Evolutionary conservation across 2,888 invertebrate species (phyloP).

Genomic region (Danaus chrysippus): DNA sequence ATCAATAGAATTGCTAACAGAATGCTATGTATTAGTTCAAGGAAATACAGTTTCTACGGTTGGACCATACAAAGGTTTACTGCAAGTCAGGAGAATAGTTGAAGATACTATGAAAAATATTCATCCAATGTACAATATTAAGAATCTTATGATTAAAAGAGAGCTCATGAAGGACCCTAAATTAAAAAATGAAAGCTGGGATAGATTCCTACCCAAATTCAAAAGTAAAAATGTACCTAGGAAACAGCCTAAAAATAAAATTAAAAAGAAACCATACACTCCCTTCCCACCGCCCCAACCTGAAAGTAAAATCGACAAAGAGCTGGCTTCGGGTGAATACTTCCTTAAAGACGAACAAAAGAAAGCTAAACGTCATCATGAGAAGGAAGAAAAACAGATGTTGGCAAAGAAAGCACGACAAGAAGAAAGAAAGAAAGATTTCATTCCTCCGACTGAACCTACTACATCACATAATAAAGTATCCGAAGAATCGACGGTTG

Average conservation of each 20-base stretch:
- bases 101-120: constrained; percentile 99
- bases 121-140: constrained; percentile 99
- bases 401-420: constrained; percentile 85
- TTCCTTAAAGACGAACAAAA: constrained; percentile 94
- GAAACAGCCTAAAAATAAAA: constrained; percentile 92
- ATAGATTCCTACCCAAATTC: constrained; percentile 96
- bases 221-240: constrained; percentile 92
- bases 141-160: constrained; percentile 97
- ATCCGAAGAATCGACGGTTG: constrained; percentile 64
- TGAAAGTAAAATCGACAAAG: constrained; percentile 95
- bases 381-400: constrained; percentile 87
- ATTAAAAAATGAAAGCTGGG: constrained; percentile 96
- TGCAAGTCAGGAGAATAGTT: constrained; percentile 92
- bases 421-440: constrained; percentile 88
- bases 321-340: constrained; percentile 97
- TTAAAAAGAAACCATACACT: constrained; percentile 95
- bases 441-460: constrained; percentile 88
- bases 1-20: constrained; percentile 96
- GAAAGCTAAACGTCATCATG: constrained; percentile 83
- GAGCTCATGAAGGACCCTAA: constrained; percentile 96
- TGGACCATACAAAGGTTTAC: constrained; percentile 96
- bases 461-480: constrained; percentile 37
- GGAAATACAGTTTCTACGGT: constrained; percentile 98
- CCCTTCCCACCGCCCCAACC: constrained; percentile 97
- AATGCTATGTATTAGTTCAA: constrained; percentile 97